phyloP scores from a whole-genome alignment of 92 coral and sea anemone species.

The Virgularia gustaviana region DNA sequence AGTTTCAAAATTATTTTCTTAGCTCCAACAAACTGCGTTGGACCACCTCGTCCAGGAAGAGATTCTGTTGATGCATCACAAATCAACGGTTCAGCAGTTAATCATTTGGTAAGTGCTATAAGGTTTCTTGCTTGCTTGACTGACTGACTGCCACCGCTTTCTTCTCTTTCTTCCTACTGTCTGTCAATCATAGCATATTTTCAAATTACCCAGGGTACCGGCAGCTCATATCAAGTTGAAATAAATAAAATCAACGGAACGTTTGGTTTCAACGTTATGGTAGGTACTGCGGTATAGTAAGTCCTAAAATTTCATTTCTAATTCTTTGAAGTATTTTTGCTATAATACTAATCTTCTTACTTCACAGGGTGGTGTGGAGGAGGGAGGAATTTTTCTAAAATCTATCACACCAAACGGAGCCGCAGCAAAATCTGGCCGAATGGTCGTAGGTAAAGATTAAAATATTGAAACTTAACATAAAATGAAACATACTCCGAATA shows the following conservation, averaged over 20 bases:
- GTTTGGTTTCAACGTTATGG: slow-evolving; percentile 89
- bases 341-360: not conserved
- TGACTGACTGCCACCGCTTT: not conserved
- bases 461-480: too few relatives aligned
- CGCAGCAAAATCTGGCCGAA: slow-evolving; percentile 84
- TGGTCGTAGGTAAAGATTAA: slow-evolving; percentile 82
- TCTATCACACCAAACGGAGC: slow-evolving; percentile 91
- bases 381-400: slow-evolving; percentile 87
- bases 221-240: slow-evolving; percentile 81
- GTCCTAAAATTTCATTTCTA: not conserved
- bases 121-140: too few relatives aligned
- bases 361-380: slow-evolving; percentile 81
- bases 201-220: slow-evolving; percentile 59
- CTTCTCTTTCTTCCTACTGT: not conserved
- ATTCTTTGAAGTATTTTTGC: not conserved
- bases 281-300: slow-evolving; percentile 37
- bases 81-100: slow-evolving; percentile 17
- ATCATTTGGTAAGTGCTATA: not conserved
- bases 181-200: not conserved
- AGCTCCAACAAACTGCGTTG: slow-evolving; percentile 29
- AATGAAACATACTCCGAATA: too few relatives aligned
- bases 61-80: slow-evolving; percentile 17
- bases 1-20: not conserved
- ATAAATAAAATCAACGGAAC: slow-evolving; percentile 84
- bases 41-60: not conserved